Evolutionary conservation across 2,113 vertebrate species (phyloP), one percentile per base, ranked within the genome.

Genomic region (Brachypodius melanocephalos): DNA sequence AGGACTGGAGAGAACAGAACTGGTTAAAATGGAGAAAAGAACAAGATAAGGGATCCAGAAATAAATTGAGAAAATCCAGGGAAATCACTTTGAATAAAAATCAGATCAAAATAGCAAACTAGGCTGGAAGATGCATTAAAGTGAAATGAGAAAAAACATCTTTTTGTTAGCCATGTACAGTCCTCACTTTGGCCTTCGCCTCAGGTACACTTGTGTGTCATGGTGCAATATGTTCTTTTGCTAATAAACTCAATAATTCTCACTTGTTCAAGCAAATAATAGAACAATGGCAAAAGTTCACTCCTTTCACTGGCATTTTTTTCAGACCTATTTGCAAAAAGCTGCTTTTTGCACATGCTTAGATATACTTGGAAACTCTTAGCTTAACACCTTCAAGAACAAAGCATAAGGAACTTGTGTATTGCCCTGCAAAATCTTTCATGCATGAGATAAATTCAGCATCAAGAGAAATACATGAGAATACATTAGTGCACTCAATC

Each of bases 391-490:
- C 32, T 91, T 82, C 9, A n/a, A 65, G 14, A 75, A 12, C 17
- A 88, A 69, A 38, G 49, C 85, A 45, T 54, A 54, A 85, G 48
- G 34, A 81, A 78, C 14, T 49, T 73, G 25, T 86, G 32, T 66
- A 62, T 63, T 66, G 57, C 14, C 26, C 49, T 73, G 86, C 38
- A 66, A 93, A 89, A 62, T 42, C 63, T 62, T 82, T 89, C 86
- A 73, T 73, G 92, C 89, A 55, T 94, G 74, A 92, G 61, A 57
- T 28, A 94, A 85, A 85, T 65, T 88, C 57, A 73, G 34, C 66
- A 85, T 72, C 84, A 73, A 89, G 84, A 93, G 69, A 57, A 96
- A 94, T 51, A 63, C 49, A 67, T 83, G 80, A 93, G 92, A 85
- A 87, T 87, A 85, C 45, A 69, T 90, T 89, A 87, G 66, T 62